phyloP scores from a whole-genome alignment of 2,797 vertebrate genomes.

The Sebastes flavidus region DNA sequence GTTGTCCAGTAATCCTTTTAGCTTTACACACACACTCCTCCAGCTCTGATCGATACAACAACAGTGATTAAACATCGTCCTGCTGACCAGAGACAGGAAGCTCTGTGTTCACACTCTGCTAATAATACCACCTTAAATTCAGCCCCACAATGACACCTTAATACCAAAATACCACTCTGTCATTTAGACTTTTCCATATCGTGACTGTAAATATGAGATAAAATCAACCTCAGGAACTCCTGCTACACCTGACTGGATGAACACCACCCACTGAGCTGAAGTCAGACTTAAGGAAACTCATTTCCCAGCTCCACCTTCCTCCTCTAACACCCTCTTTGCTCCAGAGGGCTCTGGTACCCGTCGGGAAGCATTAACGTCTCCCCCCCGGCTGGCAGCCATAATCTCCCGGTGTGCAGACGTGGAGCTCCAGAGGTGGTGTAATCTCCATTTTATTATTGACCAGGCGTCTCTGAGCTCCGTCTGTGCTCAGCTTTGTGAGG shows the following conservation, averaged over 20 bases:
- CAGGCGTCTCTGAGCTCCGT: neutral
- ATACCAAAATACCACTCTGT: too few species aligned
- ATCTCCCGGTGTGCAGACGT: neutral
- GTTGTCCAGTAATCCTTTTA: too few species aligned
- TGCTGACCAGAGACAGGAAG: neutral
- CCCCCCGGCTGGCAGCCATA: neutral
- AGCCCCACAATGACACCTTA: neutral
- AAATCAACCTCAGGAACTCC: neutral
- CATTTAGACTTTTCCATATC: too few species aligned
- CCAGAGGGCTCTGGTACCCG: neutral
- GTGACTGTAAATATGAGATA: too few species aligned
- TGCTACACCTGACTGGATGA: neutral
- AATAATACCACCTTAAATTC: neutral
- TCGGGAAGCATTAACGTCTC: neutral
- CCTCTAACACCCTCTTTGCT: neutral
- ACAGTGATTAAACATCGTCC: neutral
- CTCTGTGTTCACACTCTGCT: neutral
- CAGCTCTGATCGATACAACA: neutral
- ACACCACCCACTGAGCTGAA: neutral
- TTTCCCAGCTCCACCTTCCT: neutral
- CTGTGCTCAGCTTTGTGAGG: neutral
- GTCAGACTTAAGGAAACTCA: neutral
- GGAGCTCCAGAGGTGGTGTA: neutral
- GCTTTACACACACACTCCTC: neutral
- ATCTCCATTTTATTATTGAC: neutral